Base-by-base conservation (phyloP, 2,888 invertebrate genomes). In the Amiota communis region DNA sequence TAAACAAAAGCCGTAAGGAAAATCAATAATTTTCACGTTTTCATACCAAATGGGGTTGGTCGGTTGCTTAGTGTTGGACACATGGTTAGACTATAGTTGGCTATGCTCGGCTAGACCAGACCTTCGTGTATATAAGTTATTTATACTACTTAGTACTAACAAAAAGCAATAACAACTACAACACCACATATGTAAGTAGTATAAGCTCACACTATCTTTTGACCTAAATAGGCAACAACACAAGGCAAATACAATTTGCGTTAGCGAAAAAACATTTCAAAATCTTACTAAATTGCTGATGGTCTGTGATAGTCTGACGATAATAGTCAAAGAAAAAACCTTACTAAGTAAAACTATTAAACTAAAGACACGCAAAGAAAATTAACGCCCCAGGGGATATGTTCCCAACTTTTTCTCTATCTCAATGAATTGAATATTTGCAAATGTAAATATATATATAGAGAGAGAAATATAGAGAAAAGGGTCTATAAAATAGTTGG, bases 61-160 rank as follows among this genome's bases (percentile, higher is more conserved):
- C 11, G 23, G 48, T 48, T 53, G 57, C 15, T 75, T 79, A 78
- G 15, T 13, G 84, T 13, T n/a, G n/a, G n/a, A 46, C 65, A 13
- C 20, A 59, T 59, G 17, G 17, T 11, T 15, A 59, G 59, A 23
- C 59, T 17, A 20, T 17, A 20, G 53, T n/a, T 46, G 69, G 46
- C 48, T 63, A 57, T 23, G 11, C 57, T 17, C 1, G 23, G 23
- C 23, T 23, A 46, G 56, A 20, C 46, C 56, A 49, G 75, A 73
- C 83, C 83, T 83, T 84, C 85, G 85, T 83, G 85, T 78, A 79
- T 83, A 83, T 83, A 81, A 78, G 81, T 81, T 84, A 79, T 83
- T 83, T 83, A 81, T 80, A 59, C 6, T n/a, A 17, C 59, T 20
- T 1, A n/a, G 17, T 17, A 59, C 23, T 10, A 17, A 15, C 59